Conservation (phyloP, 2,113 vertebrate species). For the Penelope pileata region DNA sequence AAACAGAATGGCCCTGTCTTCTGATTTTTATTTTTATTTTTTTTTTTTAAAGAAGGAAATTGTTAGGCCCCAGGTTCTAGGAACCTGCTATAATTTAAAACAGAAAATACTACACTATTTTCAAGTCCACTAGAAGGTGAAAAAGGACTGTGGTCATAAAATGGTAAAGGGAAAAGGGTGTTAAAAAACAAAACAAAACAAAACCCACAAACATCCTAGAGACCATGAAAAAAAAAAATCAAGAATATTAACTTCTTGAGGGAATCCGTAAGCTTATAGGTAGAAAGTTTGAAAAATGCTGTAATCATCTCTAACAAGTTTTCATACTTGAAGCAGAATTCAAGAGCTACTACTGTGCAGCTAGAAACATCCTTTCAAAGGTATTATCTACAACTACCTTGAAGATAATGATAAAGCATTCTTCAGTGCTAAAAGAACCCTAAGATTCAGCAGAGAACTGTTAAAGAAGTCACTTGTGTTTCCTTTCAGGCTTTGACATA, state of each 20-base stretch:
- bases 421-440: not conserved
- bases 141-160: not conserved
- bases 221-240: not conserved
- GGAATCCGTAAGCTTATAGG: not conserved
- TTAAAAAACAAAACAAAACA: not conserved
- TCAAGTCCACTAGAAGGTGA: not conserved
- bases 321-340: not conserved
- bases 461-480: not conserved
- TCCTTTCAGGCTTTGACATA: no score
- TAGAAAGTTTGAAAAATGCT: not conserved
- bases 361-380: not conserved
- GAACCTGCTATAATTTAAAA: not conserved
- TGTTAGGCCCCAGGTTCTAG: not conserved
- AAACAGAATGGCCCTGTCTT: not conserved
- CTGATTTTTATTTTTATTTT: not conserved
- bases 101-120: not conserved
- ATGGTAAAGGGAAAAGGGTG: not conserved
- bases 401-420: not conserved
- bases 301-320: not conserved
- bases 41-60: not conserved
- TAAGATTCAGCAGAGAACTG: not conserved
- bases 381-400: not conserved
- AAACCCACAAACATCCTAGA: not conserved
- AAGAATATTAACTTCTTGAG: not conserved
- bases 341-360: not conserved